Evolutionary conservation across 2,888 invertebrate genomes (phyloP).

Genomic region (Lasioglossum lativentre): DNA sequence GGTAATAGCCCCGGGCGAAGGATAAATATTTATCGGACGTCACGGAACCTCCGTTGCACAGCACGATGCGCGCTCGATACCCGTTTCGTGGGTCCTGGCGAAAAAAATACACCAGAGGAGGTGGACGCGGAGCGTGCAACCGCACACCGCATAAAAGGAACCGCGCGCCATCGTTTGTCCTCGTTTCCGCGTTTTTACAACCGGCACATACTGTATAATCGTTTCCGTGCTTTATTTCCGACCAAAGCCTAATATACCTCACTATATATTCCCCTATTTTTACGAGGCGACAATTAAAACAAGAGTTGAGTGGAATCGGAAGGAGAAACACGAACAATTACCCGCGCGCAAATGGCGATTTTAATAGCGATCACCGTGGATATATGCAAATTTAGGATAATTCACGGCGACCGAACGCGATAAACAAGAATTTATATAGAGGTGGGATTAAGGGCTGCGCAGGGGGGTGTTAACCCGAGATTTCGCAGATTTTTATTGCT

Average conservation of each 20-base stretch:
- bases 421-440: slow-evolving; percentile 5
- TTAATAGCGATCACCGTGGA: background rate
- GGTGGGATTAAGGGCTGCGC: background rate
- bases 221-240: slow-evolving; percentile 31
- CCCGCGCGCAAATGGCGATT: background rate
- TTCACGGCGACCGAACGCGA: background rate
- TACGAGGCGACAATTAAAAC: slow-evolving; percentile 2
- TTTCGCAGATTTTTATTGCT: background rate
- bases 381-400: background rate
- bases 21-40: slow-evolving; percentile 72
- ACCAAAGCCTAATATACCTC: background rate
- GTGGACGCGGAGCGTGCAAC: background rate
- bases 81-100: slow-evolving; percentile 6
- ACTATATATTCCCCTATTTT: background rate
- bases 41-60: slow-evolving; percentile 53
- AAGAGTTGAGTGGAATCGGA: background rate
- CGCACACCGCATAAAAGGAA: slow-evolving; percentile 29
- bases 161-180: slow-evolving; percentile 11
- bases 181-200: slow-evolving; percentile 36
- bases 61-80: slow-evolving; percentile 41
- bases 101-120: background rate
- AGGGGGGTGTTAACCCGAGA: background rate
- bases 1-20: slow-evolving; percentile 69
- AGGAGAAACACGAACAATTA: background rate
- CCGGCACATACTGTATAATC: slow-evolving; percentile 18